phyloP scores from a whole-genome alignment of 2,888 invertebrate genomes.

The Cantharis lateralis region DNA sequence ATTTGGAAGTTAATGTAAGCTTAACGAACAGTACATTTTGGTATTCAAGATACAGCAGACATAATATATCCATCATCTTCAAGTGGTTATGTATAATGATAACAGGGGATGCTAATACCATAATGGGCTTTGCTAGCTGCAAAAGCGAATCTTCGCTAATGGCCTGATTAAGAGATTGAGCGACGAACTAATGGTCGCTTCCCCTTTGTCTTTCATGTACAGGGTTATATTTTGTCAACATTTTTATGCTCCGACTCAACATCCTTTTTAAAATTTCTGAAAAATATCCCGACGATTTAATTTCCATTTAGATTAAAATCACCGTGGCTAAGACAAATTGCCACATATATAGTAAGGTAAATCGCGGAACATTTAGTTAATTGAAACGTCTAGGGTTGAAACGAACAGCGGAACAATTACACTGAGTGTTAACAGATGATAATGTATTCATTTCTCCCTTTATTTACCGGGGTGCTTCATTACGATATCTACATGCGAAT shows the following conservation, averaged over 20 bases:
- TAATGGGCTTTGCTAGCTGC: conserved; percentile 55
- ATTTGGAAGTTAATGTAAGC: background rate
- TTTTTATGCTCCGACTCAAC: background rate
- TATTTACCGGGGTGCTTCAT: conserved; percentile 33
- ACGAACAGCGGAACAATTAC: conserved; percentile 56
- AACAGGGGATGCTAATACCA: conserved; percentile 54
- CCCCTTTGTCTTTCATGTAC: conserved; percentile 17
- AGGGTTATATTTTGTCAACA: conserved; percentile 4
- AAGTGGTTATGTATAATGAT: conserved; percentile 48
- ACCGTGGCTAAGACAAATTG: conserved; percentile 49
- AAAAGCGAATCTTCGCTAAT: conserved; percentile 54
- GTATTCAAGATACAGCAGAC: background rate
- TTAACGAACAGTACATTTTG: background rate
- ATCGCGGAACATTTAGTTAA: conserved; percentile 59
- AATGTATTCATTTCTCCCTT: conserved; percentile 55
- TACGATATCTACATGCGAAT: conserved; percentile 28
- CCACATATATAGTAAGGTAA: conserved; percentile 49
- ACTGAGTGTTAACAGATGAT: conserved; percentile 58
- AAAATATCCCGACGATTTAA: conserved; percentile 31
- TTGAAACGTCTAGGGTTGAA: conserved; percentile 56
- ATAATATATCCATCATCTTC: conserved; percentile 27
- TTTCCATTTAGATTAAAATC: conserved; percentile 52
- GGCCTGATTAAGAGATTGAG: conserved; percentile 58
- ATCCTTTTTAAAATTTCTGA: background rate
- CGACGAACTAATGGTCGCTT: conserved; percentile 48